Conservation (phyloP, 2,888 invertebrate genomes). For the Drosophila maculinotata region DNA sequence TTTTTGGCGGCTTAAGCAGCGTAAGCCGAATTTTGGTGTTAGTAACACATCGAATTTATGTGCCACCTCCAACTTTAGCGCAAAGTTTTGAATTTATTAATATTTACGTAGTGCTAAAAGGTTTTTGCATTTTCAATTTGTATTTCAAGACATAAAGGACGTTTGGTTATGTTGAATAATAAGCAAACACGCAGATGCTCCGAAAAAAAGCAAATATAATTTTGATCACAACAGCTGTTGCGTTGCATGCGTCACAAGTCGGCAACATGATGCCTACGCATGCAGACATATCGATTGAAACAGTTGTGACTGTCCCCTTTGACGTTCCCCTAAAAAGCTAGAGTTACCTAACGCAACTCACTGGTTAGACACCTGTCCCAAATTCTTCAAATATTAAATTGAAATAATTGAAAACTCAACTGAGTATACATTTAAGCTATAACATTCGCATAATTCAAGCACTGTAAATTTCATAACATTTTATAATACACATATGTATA, state of each 20-base stretch:
- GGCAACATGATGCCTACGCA: constrained; percentile 6
- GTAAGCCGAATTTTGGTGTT: constrained; percentile 19
- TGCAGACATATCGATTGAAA: constrained; percentile 15
- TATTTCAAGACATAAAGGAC: constrained; percentile 16
- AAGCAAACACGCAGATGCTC: constrained; percentile 2
- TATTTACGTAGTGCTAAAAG: constrained; percentile 70
- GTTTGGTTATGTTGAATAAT: background rate
- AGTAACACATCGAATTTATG: constrained; percentile 42
- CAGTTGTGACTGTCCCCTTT: constrained; percentile 19
- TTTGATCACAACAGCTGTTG: constrained; percentile 35
- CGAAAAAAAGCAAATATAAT: constrained; percentile 4
- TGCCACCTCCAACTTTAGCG: constrained; percentile 26
- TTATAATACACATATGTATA: no score
- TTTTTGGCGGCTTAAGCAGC: constrained; percentile 25
- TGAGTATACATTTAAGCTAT: no score
- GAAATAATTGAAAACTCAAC: constrained; percentile 8
- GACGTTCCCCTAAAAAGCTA: background rate
- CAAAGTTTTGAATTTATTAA: constrained; percentile 71
- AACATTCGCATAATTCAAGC: no score
- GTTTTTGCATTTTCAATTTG: constrained; percentile 37
- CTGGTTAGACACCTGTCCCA: constrained; percentile 16
- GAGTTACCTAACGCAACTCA: background rate
- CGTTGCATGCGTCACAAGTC: constrained; percentile 10
- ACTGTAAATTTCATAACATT: background rate
- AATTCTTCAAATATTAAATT: constrained; percentile 9